Conservation (phyloP, 2,797 vertebrate species). For the Typhlichthys eigenmanni region DNA sequence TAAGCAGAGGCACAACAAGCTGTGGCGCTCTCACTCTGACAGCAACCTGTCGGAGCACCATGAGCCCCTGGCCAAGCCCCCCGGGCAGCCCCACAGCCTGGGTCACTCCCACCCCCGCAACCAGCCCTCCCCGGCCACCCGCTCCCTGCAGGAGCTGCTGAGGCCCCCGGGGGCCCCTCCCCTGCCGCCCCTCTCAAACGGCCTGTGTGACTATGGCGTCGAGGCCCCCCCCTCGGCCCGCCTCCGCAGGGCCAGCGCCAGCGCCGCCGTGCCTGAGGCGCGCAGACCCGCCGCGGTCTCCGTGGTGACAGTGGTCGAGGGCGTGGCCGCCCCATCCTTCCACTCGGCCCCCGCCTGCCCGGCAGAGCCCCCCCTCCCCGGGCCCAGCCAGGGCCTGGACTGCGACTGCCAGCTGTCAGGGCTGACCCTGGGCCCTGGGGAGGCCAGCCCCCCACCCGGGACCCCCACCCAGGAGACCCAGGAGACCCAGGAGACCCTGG, state of each 20-base stretch:
- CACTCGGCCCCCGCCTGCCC: slow-evolving; percentile 79
- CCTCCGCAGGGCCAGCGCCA: slow-evolving; percentile 58
- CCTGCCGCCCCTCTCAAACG: slow-evolving; percentile 58
- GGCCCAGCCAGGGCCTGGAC: slow-evolving; percentile 53
- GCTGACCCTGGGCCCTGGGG: slow-evolving; percentile 28
- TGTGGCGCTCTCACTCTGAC: slow-evolving; percentile 97
- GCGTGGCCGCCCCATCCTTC: slow-evolving; percentile 72
- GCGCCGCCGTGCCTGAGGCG: slow-evolving; percentile 57
- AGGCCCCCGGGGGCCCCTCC: slow-evolving; percentile 58
- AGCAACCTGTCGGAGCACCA: slow-evolving; percentile 93
- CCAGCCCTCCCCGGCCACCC: slow-evolving; percentile 63
- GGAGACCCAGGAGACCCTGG: neutral
- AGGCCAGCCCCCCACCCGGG: slow-evolving; percentile 33
- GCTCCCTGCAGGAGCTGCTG: slow-evolving; percentile 86
- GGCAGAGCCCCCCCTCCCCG: slow-evolving; percentile 33
- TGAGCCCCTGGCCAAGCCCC: slow-evolving; percentile 78
- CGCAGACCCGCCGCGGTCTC: slow-evolving; percentile 44
- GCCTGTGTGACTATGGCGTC: slow-evolving; percentile 72
- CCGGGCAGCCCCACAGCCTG: slow-evolving; percentile 61
- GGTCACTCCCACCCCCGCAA: slow-evolving; percentile 71
- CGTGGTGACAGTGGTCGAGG: slow-evolving; percentile 51
- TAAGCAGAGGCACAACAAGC: slow-evolving; percentile 96
- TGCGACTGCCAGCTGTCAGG: slow-evolving; percentile 58
- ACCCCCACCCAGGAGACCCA: slow-evolving; percentile 21
- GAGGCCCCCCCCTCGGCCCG: slow-evolving; percentile 46